Conservation (phyloP, 1,140 invertebrate genomes). For the Pseudoatta argentina region DNA sequence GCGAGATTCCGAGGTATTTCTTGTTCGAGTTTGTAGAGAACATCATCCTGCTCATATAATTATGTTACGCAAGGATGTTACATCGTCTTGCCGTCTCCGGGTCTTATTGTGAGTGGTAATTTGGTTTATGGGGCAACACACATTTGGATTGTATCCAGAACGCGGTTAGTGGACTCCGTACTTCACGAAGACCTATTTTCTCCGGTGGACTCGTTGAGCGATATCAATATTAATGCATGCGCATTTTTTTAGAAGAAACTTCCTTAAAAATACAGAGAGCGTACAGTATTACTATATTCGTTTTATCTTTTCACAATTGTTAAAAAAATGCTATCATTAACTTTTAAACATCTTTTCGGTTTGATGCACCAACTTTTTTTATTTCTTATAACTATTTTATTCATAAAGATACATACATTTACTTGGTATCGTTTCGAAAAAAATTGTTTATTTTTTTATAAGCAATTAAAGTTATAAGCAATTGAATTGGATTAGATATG, state of each 20-base stretch:
- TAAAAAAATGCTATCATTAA: not conserved
- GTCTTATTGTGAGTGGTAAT: constrained; percentile 25
- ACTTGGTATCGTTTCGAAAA: no score
- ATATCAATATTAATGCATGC: not conserved
- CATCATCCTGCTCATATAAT: constrained; percentile 44
- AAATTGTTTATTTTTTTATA: no score
- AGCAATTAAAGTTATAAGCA: no score
- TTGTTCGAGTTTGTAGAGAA: constrained; percentile 58
- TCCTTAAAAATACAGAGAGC: not conserved
- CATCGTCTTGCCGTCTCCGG: constrained; percentile 48
- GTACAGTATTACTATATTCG: not conserved
- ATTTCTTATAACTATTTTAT: no score
- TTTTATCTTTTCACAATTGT: not conserved
- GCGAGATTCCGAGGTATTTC: constrained; percentile 61
- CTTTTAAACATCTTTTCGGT: no score
- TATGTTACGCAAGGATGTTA: constrained; percentile 56
- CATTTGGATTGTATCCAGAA: constrained; percentile 64
- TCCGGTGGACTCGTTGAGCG: constrained; percentile 3
- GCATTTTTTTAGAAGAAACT: constrained; percentile 3
- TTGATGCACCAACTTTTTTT: no score
- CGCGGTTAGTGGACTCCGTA: constrained; percentile 26
- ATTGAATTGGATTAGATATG: no score
- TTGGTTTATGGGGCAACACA: constrained; percentile 54
- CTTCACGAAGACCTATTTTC: constrained; percentile 23
- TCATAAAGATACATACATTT: no score